These are phyloP conservation scores for Colletes latitarsis DNA, from an alignment of 1,140 invertebrate species.

Conservation along the genomic window DNA sequence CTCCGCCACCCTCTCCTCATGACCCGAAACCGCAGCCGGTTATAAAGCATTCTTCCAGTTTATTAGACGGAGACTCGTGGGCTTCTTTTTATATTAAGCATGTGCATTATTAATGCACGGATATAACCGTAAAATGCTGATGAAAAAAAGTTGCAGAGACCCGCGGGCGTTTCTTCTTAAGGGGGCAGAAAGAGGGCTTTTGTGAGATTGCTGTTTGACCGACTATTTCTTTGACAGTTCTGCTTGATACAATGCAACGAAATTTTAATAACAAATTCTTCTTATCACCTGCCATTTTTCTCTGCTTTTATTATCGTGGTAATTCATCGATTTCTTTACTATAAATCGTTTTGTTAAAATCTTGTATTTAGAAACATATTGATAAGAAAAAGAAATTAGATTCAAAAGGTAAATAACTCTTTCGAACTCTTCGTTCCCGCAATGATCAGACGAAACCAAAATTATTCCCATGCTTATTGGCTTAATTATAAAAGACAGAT, in stretches of 20 bases:
- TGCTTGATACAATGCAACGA: constrained; percentile 3
- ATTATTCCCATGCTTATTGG: too few species aligned
- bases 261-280: not conserved
- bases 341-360: too few species aligned
- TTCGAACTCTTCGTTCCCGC: too few species aligned
- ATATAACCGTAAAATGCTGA: constrained; percentile 72
- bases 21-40: constrained; percentile 66
- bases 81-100: constrained; percentile 72
- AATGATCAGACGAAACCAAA: too few species aligned
- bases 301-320: not conserved
- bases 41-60: constrained; percentile 71
- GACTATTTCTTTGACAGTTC: constrained; percentile 46
- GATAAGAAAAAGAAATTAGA: too few species aligned
- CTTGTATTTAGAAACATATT: too few species aligned
- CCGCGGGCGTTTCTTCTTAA: constrained; percentile 56
- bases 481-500: too few species aligned
- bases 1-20: constrained; percentile 34
- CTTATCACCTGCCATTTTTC: not conserved
- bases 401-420: too few species aligned
- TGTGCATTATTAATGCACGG: constrained; percentile 71
- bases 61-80: constrained; percentile 67
- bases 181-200: constrained; percentile 19
- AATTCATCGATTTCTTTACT: not conserved
- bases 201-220: constrained; percentile 56
- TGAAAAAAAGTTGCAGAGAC: constrained; percentile 69